Base-by-base conservation (phyloP, 2,888 invertebrate species). In the Labia minor region DNA sequence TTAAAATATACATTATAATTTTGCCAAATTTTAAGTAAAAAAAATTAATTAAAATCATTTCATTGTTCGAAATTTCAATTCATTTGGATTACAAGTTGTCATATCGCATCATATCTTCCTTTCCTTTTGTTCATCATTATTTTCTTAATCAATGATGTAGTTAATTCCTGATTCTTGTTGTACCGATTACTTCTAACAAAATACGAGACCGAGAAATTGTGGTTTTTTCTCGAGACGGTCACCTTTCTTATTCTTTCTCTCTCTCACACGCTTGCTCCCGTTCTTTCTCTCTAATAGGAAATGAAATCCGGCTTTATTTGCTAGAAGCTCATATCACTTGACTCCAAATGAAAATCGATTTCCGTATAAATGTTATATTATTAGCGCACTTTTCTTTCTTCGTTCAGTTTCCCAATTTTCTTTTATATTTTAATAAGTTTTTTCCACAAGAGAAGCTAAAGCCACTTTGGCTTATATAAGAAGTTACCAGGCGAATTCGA, bases 221-320 rank as follows among this genome's bases (percentile, higher is more conserved):
- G 26, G 26, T 26, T 8, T 8, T 26, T 14, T 49, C n/a, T 49
- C n/a, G 49, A 49, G 49, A 4, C 16, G 49, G 49, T 49, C 6
- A 49, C 49, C 49, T 49, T 14, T 49, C 33, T 11, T 33, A 8
- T 33, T 33, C 11, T 49, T 11, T 16, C n/a, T 49, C 49, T 49
- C 49, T 49, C n/a, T 3, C 8, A 26, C 26, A 6, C 3, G 4
- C 4, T 26, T 8, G 26, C 26, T 26, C 26, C 8, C 26, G 8
- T 26, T 26, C 26, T 26, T 26, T 49, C 14, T 49, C 49, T 14
- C 49, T 49, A 49, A 49, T 49, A 49, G 49, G 49, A 49, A 49
- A 49, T 49, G 49, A 49, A 49, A 49, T 49, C 49, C 49, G 49
- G 49, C 49, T 49, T 49, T 49, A 49, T 49, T 49, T 49, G 49